Percentiles rank a stretch among this genome's conserved stretches.
Conservation (phyloP, 2,888 invertebrate species). For the Ischnus inquisitorius region DNA sequence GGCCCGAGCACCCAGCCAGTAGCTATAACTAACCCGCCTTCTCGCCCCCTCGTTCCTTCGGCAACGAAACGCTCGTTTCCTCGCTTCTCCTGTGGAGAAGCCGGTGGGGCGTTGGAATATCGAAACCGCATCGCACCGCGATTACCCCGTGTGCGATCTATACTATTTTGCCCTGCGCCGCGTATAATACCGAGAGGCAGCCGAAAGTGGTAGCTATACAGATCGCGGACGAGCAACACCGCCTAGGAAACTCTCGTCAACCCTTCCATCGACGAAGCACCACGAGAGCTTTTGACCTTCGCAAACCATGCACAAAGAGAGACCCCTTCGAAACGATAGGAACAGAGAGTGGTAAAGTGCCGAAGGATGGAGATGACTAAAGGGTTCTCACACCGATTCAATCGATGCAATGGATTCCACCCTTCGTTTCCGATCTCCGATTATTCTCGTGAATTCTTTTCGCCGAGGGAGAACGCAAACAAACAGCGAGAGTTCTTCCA, state of each 20-base stretch:
- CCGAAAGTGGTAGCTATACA: conserved; percentile 53
- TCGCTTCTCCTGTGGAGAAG: conserved; percentile 26
- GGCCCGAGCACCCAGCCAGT: conserved; percentile 33
- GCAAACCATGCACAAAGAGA: conserved; percentile 36
- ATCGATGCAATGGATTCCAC: conserved; percentile 65
- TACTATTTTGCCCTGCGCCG: not conserved
- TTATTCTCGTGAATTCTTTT: conserved; percentile 68
- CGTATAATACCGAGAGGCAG: not conserved
- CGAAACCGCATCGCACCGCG: conserved; percentile 63
- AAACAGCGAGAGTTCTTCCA: conserved; percentile 43
- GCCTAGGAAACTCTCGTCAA: conserved; percentile 60
- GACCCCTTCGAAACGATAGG: conserved; percentile 34
- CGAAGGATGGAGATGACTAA: conserved; percentile 31
- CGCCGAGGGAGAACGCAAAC: conserved; percentile 36
- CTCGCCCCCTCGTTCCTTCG: conserved; percentile 38
- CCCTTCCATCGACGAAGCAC: conserved; percentile 33
- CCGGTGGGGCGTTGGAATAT: conserved; percentile 63
- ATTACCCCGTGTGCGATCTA: conserved; percentile 33
- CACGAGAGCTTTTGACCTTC: conserved; percentile 62
- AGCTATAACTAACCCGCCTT: conserved; percentile 11
- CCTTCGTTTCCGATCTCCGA: conserved; percentile 62
- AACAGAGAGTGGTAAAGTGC: conserved; percentile 34
- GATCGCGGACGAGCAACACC: conserved; percentile 42
- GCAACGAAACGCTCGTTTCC: conserved; percentile 23
- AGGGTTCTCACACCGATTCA: conserved; percentile 38